Evolutionary conservation across 92 coral and sea anemone species (phyloP).

Genomic region (Actinernus sp.): DNA sequence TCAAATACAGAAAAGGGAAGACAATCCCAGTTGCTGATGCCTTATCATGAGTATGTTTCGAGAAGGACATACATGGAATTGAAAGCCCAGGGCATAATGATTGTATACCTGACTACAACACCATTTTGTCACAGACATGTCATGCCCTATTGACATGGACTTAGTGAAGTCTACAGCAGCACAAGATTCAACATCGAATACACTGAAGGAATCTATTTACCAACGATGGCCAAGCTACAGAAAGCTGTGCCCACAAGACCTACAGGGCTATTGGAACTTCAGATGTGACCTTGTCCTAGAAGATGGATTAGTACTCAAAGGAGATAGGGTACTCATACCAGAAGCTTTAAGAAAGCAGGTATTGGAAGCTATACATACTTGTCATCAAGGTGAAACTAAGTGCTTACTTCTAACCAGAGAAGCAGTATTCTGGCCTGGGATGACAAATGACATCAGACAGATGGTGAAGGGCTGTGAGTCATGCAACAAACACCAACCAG

Average conservation of each 20-base stretch:
- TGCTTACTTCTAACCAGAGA: slow-evolving; percentile 56
- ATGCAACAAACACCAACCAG: slow-evolving; percentile 52
- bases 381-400: slow-evolving; percentile 62
- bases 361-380: slow-evolving; percentile 20
- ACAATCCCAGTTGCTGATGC: slow-evolving; percentile 68
- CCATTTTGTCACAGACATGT: slow-evolving; percentile 2
- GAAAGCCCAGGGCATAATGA: background rate
- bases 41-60: slow-evolving; percentile 46
- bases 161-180: slow-evolving; percentile 9
- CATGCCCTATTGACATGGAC: slow-evolving; percentile 30
- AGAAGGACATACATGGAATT: background rate
- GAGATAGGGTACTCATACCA: slow-evolving; percentile 11
- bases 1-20: slow-evolving; percentile 58
- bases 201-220: slow-evolving; percentile 12
- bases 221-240: slow-evolving; percentile 23
- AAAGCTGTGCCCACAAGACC: slow-evolving; percentile 44
- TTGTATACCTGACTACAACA: no score
- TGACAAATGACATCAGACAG: slow-evolving; percentile 28
- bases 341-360: slow-evolving; percentile 23
- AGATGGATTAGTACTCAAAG: slow-evolving; percentile 29
- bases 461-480: slow-evolving; percentile 49
- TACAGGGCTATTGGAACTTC: slow-evolving; percentile 54
- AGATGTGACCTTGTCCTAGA: slow-evolving; percentile 63
- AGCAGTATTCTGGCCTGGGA: slow-evolving; percentile 32
- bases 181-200: slow-evolving; percentile 6